Base-by-base conservation (phyloP, 37 sponge, comb jelly and placozoan species). In the Halichondria panicea region DNA sequence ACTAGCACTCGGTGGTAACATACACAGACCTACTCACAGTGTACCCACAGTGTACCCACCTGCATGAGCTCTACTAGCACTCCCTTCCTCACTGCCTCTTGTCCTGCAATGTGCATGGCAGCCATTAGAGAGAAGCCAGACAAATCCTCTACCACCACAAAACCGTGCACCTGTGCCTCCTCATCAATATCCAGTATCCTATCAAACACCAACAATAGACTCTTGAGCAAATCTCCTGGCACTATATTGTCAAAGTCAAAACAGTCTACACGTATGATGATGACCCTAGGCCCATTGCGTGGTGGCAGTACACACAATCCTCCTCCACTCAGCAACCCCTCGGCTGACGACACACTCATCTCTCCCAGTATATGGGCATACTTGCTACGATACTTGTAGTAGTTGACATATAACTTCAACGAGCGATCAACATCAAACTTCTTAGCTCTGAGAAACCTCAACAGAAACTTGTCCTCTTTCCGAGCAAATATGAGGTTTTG, bases 141-240 rank as follows among this genome's bases (percentile, higher is more conserved):
- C 28, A 79, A 52, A 71, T 84, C 55, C 18, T 84, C 62, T 18
- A 84, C 33, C 27, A 75, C 1, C 3, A 27, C n/a, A 9, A 89
- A 12, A 0, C 90, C 90, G 63, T 89, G 75, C 41, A 89, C 90
- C 61, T 89, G 90, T 43, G 74, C 80, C 66, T 89, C 90, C 36
- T 84, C 85, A 13, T 89, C 85, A 40, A n/a, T n/a, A 37, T 84
- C 85, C 13, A 89, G 45, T 65, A 89, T 54, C 48, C 43, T 56
- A 6, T 89, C 90, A 38, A 89, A 25, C 0, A 89, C 8, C 11
- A 89, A 39, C 9, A 84, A 12, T 19, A 71, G n/a, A 0, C 53
- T 68, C 40, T 76, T 66, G 21, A 70, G 11, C 33, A 71, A 19
- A 21, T 55, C 55, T 12, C 25, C 46, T 18, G 39, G 19, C 33